A percentile compares a stretch with the other conserved stretches of the same genome.
Evolutionary conservation across 2,797 vertebrate genomes (phyloP).

Genomic region (Phylloscopus collybita): DNA sequence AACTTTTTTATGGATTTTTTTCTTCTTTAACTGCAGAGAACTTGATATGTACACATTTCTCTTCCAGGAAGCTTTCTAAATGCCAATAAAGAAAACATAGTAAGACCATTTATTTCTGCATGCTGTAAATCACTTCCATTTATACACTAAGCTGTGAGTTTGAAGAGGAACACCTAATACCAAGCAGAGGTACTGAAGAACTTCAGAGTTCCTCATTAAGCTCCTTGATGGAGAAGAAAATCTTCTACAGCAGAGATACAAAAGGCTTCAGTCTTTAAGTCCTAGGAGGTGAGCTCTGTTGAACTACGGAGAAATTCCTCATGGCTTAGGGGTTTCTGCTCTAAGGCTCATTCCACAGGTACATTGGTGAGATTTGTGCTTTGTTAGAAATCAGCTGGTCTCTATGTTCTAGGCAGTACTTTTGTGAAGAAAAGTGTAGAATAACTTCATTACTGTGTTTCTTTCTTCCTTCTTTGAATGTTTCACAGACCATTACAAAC

Average conservation of each 20-base stretch:
- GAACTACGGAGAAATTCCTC: neutral
- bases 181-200: neutral
- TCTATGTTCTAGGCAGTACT: neutral
- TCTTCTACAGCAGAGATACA: neutral
- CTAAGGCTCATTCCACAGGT: neutral
- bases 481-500: neutral
- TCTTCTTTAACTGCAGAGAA: neutral
- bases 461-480: neutral
- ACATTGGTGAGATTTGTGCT: neutral
- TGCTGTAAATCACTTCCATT: neutral
- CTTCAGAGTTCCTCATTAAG: neutral
- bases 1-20: neutral
- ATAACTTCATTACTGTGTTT: neutral
- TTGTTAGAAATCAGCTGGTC: neutral
- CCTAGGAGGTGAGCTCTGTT: neutral
- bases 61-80: constrained; percentile 16
- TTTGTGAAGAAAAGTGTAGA: neutral
- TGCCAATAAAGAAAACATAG: neutral
- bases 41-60: neutral
- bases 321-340: neutral
- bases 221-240: neutral
- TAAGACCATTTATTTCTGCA: neutral
- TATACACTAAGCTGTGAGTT: neutral
- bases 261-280: neutral
- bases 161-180: neutral